Percentiles rank a stretch among this genome's conserved stretches.
These are phyloP conservation scores for Anguilla rostrata DNA, from an alignment of 2,113 vertebrate species.

Conservation along the genomic window DNA sequence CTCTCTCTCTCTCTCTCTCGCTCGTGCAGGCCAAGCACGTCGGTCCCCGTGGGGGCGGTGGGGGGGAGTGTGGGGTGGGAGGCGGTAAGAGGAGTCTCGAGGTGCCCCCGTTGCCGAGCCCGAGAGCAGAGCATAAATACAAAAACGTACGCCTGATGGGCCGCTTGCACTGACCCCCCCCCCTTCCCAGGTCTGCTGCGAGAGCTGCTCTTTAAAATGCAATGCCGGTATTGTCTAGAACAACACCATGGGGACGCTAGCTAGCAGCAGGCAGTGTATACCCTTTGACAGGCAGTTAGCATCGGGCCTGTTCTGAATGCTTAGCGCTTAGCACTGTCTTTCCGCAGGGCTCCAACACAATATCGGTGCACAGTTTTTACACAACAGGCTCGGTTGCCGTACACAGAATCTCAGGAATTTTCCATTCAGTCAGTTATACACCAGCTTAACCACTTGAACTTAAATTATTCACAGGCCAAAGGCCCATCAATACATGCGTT, in stretches of 20 bases:
- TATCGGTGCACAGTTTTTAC: neutral
- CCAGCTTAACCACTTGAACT: neutral
- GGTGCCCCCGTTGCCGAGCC: neutral
- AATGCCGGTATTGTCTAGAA: neutral
- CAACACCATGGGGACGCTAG: neutral
- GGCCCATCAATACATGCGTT: neutral
- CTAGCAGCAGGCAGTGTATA: neutral
- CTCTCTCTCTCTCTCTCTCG: neutral
- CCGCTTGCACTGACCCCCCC: neutral
- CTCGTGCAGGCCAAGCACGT: neutral
- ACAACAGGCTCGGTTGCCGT: neutral
- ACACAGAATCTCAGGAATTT: neutral
- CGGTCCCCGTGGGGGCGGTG: neutral
- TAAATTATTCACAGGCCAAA: neutral
- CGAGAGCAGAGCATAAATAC: neutral
- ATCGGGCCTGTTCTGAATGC: neutral
- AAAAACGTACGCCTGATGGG: neutral
- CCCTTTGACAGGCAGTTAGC: slow-evolving; percentile 3
- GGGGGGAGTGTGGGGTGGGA: too few species aligned
- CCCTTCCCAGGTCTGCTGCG: neutral
- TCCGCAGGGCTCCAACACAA: neutral
- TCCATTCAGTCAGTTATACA: neutral
- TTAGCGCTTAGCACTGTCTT: neutral
- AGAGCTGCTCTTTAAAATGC: neutral
- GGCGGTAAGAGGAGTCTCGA: neutral